Evolutionary conservation across 2,113 vertebrate species (phyloP).

Genomic region (Serilophus lunatus): DNA sequence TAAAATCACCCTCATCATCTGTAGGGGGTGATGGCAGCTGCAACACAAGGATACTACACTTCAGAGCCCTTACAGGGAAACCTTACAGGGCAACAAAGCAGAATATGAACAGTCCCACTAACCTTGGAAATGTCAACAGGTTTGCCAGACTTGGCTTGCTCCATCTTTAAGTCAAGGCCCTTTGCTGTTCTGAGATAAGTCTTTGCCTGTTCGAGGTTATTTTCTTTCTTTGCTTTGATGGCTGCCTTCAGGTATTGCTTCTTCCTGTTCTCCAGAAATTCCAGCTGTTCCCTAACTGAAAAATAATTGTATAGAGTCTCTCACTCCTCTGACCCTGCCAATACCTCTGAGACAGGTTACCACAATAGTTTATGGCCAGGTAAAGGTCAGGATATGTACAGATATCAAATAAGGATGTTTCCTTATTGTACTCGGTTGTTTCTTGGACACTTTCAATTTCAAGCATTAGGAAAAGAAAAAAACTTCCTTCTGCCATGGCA

Average conservation of each 20-base stretch:
- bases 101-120: not conserved
- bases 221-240: slow-evolving; percentile 88
- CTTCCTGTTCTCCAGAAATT: slow-evolving; percentile 85
- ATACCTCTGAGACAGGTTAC: not conserved
- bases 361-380: not conserved
- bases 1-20: slow-evolving; percentile 90
- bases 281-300: slow-evolving; percentile 84
- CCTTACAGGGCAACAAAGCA: not conserved
- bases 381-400: not conserved
- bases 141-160: slow-evolving; percentile 77
- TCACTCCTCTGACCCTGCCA: not conserved
- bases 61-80: not conserved
- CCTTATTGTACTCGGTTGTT: not conserved
- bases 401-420: not conserved
- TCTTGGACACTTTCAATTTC: not conserved
- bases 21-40: slow-evolving; percentile 90
- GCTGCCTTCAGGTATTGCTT: slow-evolving; percentile 92
- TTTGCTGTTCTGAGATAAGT: slow-evolving; percentile 84
- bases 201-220: slow-evolving; percentile 90
- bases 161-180: slow-evolving; percentile 80
- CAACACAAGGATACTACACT: not conserved
- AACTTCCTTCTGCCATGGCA: not conserved
- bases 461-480: not conserved
- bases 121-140: slow-evolving; percentile 83
- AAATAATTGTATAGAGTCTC: not conserved